phyloP scores from a whole-genome alignment of 2,888 invertebrate genomes.

The Eilema sororculum region DNA sequence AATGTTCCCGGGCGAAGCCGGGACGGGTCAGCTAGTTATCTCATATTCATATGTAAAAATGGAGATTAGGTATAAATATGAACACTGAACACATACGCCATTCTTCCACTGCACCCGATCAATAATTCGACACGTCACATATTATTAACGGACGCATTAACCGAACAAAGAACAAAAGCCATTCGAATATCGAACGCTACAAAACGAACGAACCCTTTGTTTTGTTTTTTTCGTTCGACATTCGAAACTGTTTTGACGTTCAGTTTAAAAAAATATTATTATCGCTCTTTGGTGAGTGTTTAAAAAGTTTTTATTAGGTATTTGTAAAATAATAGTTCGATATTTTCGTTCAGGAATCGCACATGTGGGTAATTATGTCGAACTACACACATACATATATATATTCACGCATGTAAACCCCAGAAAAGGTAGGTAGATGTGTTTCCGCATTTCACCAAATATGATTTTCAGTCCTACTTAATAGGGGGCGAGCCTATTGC shows the following conservation, averaged over 20 bases:
- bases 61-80: not conserved
- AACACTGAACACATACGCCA: constrained; percentile 6
- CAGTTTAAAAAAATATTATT: constrained; percentile 52
- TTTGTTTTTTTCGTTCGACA: constrained; percentile 59
- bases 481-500: no score
- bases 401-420: no score
- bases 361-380: not conserved
- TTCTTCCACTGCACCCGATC: constrained; percentile 21
- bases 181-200: constrained; percentile 66
- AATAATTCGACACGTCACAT: constrained; percentile 52
- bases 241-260: constrained; percentile 74
- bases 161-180: constrained; percentile 77
- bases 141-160: constrained; percentile 63
- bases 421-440: no score
- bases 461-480: no score
- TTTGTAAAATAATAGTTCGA: constrained; percentile 22
- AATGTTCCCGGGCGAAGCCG: no score
- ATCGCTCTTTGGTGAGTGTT: constrained; percentile 33
- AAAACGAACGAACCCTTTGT: constrained; percentile 67
- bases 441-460: no score
- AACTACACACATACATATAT: no score
- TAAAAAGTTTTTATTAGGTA: constrained; percentile 28
- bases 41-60: no score
- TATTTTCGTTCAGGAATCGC: constrained; percentile 12
- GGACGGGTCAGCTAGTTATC: no score